Evolutionary conservation across 2,113 vertebrate genomes (phyloP).

Genomic region (Cairina moschata): DNA sequence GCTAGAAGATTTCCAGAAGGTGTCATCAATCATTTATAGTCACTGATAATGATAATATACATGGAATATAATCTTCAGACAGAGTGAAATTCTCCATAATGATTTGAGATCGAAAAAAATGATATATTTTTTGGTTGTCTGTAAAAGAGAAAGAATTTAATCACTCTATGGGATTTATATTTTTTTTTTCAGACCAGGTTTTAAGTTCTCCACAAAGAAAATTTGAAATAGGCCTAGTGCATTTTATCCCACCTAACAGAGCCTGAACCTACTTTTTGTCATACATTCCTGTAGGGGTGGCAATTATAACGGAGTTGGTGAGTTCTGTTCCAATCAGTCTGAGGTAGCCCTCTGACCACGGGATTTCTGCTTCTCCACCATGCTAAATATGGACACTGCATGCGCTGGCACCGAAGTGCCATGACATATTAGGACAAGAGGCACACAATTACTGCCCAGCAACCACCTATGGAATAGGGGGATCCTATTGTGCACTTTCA

Average conservation of each 20-base stretch:
- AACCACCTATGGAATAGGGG: not conserved
- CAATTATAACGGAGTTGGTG: not conserved
- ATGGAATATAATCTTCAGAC: not conserved
- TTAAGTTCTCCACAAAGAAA: not conserved
- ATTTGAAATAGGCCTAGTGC: not conserved
- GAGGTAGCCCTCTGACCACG: not conserved
- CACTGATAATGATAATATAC: not conserved
- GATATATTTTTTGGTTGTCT: not conserved
- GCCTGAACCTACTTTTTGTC: not conserved
- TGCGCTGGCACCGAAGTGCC: rapidly evolving
- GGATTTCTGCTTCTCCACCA: not conserved
- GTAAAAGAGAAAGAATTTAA: not conserved
- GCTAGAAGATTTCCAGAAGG: not conserved
- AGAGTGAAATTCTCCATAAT: not conserved
- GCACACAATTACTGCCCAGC: rapidly evolving
- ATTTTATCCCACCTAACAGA: not conserved
- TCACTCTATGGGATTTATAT: not conserved
- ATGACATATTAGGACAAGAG: too few relatives aligned
- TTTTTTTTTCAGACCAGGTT: not conserved
- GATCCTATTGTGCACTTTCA: not conserved
- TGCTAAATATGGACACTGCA: rapidly evolving
- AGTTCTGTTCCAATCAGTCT: not conserved
- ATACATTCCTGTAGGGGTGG: not conserved
- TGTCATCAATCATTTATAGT: not conserved
- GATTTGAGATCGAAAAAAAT: not conserved